Base-by-base conservation (phyloP, 2,888 invertebrate genomes). In the Phalangium opilio region DNA sequence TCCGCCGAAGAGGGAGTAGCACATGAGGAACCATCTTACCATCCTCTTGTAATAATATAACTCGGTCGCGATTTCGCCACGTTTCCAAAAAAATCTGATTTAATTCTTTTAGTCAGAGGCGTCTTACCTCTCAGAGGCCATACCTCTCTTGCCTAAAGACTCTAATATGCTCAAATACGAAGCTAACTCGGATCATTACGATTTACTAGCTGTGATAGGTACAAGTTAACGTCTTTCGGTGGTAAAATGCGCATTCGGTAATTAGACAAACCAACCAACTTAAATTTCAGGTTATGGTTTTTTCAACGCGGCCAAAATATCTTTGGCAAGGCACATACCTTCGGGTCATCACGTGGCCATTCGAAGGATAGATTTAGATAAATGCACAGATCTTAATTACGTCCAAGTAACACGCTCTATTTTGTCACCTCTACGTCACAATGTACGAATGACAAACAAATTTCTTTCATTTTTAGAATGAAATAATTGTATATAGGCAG, bases 401-500 rank as follows among this genome's bases (percentile, higher is more conserved):
- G 40, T 52, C 14, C 52, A 52, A 14, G 43, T 43, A 27, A n/a
- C n/a, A n/a, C n/a, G n/a, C n/a, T n/a, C n/a, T n/a, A n/a, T n/a
- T n/a, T n/a, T n/a, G n/a, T n/a, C n/a, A n/a, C n/a, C n/a, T n/a
- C n/a, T n/a, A n/a, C n/a, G n/a, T n/a, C n/a, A n/a, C n/a, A n/a
- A n/a, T n/a, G n/a, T n/a, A n/a, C n/a, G n/a, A n/a, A n/a, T 39
- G 39, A 15, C 11, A 39, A n/a, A 39, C 15, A 15, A 39, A 19
- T 39, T 2, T 17, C 12, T 41, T 15, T 41, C 14, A 12, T 19
- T 43, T 33, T n/a, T 17, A 45, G 45, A 50, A 51, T 35, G 89
- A 90, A 68, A 79, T 89, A 49, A 70, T 78, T 43, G 73, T 80
- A 47, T 79, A 81, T 52, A 75, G 79, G 53, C 82, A 83, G 61